Conservation (phyloP, 1,140 invertebrate genomes). For the Whitmania pigra region DNA sequence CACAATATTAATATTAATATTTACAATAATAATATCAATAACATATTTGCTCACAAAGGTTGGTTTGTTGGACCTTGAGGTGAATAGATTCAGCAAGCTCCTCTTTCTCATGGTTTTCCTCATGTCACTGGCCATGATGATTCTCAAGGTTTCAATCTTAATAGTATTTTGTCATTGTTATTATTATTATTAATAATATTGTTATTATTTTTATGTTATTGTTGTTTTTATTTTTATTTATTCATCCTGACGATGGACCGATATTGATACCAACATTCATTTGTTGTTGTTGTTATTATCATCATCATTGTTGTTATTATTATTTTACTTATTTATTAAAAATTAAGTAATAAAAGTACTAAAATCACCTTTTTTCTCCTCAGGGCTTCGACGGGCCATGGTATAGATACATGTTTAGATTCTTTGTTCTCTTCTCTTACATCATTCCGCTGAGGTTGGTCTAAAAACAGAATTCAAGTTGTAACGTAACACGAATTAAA, state of each 20-base stretch:
- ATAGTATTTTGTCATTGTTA: no score
- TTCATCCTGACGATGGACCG: no score
- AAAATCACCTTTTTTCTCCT: not conserved
- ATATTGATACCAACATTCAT: no score
- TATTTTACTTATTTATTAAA: no score
- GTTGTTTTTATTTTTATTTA: no score
- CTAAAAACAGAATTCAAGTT: not conserved
- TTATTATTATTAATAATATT: no score
- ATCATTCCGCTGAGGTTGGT: constrained; percentile 88
- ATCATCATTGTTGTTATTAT: no score
- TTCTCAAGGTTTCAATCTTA: constrained; percentile 54
- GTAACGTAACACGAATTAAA: no score
- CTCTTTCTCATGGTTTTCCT: constrained; percentile 82
- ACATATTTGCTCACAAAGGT: constrained; percentile 44
- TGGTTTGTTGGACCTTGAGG: constrained; percentile 83
- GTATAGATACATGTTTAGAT: constrained; percentile 91
- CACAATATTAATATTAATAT: no score
- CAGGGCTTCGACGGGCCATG: constrained; percentile 74
- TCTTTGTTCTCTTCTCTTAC: constrained; percentile 92
- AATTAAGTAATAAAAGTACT: no score
- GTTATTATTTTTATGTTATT: no score
- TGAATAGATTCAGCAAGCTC: constrained; percentile 88
- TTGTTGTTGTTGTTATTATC: no score
- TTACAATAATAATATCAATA: not conserved
- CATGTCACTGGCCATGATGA: constrained; percentile 84